phyloP scores from a whole-genome alignment of 2,797 vertebrate species.

The Xenentodon cancila region DNA sequence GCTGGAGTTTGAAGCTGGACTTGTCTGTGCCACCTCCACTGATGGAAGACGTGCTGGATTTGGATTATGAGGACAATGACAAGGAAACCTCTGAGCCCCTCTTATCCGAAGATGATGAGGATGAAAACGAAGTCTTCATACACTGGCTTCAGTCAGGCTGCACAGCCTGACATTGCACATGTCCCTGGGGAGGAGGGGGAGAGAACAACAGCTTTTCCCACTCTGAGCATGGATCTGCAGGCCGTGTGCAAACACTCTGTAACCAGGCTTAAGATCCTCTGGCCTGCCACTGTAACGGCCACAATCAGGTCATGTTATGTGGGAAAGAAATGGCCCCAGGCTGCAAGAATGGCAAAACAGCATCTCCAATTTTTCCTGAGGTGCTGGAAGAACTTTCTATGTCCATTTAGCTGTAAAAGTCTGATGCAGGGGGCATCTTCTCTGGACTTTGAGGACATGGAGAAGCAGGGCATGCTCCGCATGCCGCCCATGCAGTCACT shows the following conservation, averaged over 20 bases:
- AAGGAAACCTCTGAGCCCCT: neutral
- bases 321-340: slow-evolving; percentile 5
- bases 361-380: neutral
- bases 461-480: neutral
- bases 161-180: neutral
- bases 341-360: neutral
- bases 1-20: neutral
- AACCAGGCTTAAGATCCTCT: neutral
- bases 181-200: neutral
- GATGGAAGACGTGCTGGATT: neutral
- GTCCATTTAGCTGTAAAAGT: neutral
- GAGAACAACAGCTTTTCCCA: neutral
- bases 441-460: neutral
- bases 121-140: neutral
- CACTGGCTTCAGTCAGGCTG: neutral
- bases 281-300: neutral
- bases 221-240: slow-evolving; percentile 2
- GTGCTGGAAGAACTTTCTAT: neutral
- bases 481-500: neutral
- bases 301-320: neutral
- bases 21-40: neutral
- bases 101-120: neutral
- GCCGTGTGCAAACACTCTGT: neutral
- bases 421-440: neutral
- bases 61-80: neutral